These are phyloP conservation scores for Cichladusa arquata DNA, from an alignment of 2,113 vertebrate species.

Conservation along the genomic window DNA sequence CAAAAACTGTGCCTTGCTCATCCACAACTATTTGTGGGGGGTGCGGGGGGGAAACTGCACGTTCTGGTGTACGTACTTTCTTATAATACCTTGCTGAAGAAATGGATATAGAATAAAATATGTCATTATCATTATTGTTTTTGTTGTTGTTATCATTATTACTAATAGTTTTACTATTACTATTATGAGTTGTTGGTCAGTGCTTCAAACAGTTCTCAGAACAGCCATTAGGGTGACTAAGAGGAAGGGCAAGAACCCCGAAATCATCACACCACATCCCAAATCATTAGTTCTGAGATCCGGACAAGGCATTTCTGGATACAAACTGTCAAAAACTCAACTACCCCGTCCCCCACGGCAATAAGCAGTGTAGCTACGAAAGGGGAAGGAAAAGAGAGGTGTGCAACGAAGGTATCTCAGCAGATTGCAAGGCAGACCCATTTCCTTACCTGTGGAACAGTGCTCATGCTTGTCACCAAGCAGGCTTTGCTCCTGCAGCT, in stretches of 20 bases:
- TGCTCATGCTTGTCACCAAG: slow-evolving; percentile 3
- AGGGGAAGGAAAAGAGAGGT: not conserved
- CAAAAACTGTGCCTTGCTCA: not conserved
- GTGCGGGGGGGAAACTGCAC: fast-evolving
- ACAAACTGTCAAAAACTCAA: not conserved
- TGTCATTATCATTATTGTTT: not conserved
- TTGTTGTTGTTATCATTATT: too few species aligned
- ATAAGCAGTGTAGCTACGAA: not conserved
- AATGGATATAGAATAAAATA: not conserved
- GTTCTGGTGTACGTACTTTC: not conserved
- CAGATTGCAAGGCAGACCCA: not conserved
- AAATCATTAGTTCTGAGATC: not conserved
- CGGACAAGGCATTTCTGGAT: not conserved
- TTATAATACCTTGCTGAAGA: not conserved
- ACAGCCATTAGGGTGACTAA: not conserved
- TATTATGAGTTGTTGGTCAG: not conserved
- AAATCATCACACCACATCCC: not conserved
- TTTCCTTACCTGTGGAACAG: slow-evolving; percentile 52
- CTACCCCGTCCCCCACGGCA: not conserved
- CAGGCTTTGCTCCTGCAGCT: not conserved
- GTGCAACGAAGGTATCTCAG: not conserved
- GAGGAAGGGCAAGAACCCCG: not conserved
- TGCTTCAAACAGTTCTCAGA: not conserved
- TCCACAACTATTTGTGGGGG: not conserved
- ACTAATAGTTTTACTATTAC: not conserved